phyloP scores from a whole-genome alignment of 2,888 invertebrate genomes.

The Tuberolachnus salignus region DNA sequence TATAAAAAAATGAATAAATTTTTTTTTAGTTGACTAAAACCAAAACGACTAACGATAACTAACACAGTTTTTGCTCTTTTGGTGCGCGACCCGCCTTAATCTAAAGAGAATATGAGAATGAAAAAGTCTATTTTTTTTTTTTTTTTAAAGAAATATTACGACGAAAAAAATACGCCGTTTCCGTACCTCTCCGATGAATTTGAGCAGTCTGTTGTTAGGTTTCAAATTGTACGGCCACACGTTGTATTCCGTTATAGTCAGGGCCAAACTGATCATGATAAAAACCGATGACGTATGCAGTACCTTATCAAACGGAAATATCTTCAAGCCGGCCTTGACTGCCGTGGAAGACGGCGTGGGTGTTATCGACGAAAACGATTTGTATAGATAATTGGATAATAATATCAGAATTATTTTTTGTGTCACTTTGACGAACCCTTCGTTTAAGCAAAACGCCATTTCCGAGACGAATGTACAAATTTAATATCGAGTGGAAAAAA shows the following conservation, averaged over 20 bases:
- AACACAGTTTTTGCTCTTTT: too few species aligned
- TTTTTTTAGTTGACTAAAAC: too few species aligned
- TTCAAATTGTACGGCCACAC: constrained; percentile 20
- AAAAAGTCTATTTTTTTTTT: too few species aligned
- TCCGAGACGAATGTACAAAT: not conserved
- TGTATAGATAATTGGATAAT: not conserved
- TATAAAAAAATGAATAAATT: too few species aligned
- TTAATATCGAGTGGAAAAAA: too few species aligned
- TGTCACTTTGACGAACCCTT: constrained; percentile 1
- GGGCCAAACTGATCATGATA: not conserved
- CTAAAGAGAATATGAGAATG: too few species aligned
- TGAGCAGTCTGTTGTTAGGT: not conserved
- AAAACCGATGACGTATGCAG: not conserved
- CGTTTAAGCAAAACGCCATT: constrained; percentile 10
- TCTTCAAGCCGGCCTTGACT: not conserved
- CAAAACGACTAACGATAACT: too few species aligned
- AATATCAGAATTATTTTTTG: constrained; percentile 14
- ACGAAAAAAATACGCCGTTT: not conserved
- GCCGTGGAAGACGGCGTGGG: not conserved
- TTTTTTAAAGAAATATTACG: too few species aligned
- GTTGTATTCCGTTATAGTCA: constrained; percentile 19
- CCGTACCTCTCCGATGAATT: not conserved
- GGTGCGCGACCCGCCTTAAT: too few species aligned
- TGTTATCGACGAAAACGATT: not conserved
- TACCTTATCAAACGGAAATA: constrained; percentile 24